phyloP scores from a whole-genome alignment of 2,888 invertebrate species.

The Spilarctia lutea region DNA sequence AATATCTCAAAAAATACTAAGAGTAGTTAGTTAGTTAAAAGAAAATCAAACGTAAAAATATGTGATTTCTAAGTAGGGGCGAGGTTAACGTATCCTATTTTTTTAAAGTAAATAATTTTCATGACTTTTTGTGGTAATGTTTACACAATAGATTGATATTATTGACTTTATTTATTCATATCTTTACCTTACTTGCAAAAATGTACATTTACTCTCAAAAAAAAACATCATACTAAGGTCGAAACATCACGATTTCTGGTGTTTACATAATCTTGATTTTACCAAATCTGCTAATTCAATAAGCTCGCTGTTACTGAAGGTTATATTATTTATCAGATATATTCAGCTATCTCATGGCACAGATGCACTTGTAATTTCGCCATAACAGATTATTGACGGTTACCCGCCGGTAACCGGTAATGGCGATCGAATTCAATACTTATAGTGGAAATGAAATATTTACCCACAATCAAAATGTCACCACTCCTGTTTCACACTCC shows the following conservation, averaged over 20 bases:
- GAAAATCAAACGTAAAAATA: neutral
- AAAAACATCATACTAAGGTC: neutral
- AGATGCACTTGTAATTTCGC: neutral
- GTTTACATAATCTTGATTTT: conserved; percentile 3
- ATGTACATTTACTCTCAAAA: neutral
- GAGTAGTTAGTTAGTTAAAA: neutral
- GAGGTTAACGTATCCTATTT: too few relatives aligned
- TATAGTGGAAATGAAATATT: neutral
- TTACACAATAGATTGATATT: neutral
- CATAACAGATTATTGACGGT: neutral
- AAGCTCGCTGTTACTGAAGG: neutral
- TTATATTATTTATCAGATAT: neutral
- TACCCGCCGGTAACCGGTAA: too few relatives aligned
- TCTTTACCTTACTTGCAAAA: neutral
- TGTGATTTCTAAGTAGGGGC: neutral
- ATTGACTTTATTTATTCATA: neutral
- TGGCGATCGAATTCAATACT: neutral
- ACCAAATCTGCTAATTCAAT: conserved; percentile 3
- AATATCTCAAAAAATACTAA: neutral
- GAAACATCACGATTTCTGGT: conserved; percentile 8
- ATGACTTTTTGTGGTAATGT: neutral
- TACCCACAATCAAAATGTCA: neutral
- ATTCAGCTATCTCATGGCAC: too few relatives aligned
- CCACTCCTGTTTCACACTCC: too few relatives aligned
- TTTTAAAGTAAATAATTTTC: neutral